These are phyloP conservation scores for Elmis aenea DNA, from an alignment of 2,888 invertebrate genomes.

Conservation along the genomic window DNA sequence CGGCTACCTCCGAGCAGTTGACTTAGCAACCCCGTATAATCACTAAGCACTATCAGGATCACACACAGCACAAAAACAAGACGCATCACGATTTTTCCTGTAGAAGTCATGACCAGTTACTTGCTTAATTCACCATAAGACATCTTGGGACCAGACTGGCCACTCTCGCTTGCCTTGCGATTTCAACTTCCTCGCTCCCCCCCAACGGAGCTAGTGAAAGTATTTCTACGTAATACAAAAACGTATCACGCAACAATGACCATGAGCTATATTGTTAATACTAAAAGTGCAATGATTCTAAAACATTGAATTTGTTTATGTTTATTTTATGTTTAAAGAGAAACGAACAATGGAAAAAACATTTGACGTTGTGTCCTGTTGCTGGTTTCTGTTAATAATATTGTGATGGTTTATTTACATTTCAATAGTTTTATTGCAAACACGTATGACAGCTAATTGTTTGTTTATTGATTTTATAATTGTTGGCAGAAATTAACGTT, in stretches of 20 bases:
- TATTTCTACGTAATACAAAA: no score
- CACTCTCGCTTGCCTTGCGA: conserved; percentile 20
- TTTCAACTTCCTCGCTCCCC: conserved; percentile 20
- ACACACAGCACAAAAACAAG: conserved; percentile 52
- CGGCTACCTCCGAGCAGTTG: conserved; percentile 48
- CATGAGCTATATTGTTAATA: conserved; percentile 13
- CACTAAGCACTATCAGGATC: conserved; percentile 52
- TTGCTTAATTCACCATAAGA: conserved; percentile 12
- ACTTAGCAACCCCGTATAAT: conserved; percentile 50
- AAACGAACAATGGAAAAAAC: no score
- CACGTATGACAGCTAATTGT: no score
- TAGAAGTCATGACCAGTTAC: conserved; percentile 37
- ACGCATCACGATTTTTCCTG: conserved; percentile 45
- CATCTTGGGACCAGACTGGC: conserved; percentile 20
- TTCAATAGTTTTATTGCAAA: no score
- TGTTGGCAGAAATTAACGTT: no score
- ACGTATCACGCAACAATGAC: conserved; percentile 7
- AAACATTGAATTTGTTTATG: no score
- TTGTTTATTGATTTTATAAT: no score
- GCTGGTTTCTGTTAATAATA: no score
- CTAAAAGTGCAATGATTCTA: no score
- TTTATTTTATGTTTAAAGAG: no score
- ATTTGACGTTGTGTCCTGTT: no score
- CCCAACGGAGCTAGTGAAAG: conserved; percentile 22
- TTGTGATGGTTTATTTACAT: no score